A percentile compares a stretch with the other conserved stretches of the same genome.
Conservation (phyloP, 1,140 invertebrate species). For the Phocides pigmalion region DNA sequence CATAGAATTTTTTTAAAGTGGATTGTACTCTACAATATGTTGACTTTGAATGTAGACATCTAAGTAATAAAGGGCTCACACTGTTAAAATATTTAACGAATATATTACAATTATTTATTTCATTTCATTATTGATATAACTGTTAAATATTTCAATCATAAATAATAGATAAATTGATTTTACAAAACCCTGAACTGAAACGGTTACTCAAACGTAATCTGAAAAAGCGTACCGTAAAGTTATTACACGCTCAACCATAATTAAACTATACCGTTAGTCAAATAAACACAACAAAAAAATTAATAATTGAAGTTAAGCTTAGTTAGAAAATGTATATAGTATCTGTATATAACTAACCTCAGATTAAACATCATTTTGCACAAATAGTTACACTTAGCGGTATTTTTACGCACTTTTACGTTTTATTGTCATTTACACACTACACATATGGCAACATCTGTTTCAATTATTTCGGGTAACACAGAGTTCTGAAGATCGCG, state of each 20-base stretch:
- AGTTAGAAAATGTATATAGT: too few species aligned
- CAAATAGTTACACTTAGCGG: constrained; percentile 48
- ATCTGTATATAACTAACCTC: constrained; percentile 55
- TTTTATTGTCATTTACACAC: constrained; percentile 54
- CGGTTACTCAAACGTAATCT: neutral
- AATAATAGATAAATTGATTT: neutral
- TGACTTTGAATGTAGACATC: too few species aligned
- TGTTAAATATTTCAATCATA: too few species aligned
- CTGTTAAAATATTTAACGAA: too few species aligned
- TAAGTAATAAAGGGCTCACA: too few species aligned
- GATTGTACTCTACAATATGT: too few species aligned
- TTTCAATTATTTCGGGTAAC: constrained; percentile 4
- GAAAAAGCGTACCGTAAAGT: neutral
- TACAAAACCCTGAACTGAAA: neutral
- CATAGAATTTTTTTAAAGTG: too few species aligned
- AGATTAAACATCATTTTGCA: constrained; percentile 70
- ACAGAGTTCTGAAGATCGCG: constrained; percentile 24
- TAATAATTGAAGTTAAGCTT: neutral
- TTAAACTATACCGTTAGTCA: constrained; percentile 11
- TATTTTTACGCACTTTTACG: constrained; percentile 44
- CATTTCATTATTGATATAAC: too few species aligned
- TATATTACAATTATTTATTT: too few species aligned
- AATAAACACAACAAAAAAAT: constrained; percentile 4
- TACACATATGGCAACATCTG: constrained; percentile 44
- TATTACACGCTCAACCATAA: neutral